These are phyloP conservation scores for Aegithalos caudatus DNA, from an alignment of 2,113 vertebrate genomes.

Conservation along the genomic window DNA sequence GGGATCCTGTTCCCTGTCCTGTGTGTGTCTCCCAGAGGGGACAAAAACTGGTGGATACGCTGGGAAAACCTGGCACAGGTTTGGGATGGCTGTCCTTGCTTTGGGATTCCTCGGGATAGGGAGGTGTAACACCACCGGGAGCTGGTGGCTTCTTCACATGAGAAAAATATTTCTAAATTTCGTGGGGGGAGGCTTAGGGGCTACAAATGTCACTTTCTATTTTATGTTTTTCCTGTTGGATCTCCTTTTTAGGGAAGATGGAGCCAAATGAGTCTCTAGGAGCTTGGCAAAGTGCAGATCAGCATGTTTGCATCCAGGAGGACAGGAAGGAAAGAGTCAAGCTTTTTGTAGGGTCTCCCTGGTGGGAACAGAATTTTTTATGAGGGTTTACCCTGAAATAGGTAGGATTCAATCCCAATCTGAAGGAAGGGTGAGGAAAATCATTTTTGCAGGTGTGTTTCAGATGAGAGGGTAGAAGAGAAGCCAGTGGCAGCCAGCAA, in stretches of 20 bases:
- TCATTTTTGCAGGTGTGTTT: not conserved
- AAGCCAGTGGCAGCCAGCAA: not conserved
- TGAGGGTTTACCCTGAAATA: not conserved
- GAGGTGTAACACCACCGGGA: fast-evolving
- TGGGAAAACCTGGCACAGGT: not conserved
- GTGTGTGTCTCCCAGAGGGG: not conserved
- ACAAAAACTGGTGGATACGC: fast-evolving
- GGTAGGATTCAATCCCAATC: not conserved
- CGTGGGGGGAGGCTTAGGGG: not conserved
- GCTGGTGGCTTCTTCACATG: not conserved
- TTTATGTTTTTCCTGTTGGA: not conserved
- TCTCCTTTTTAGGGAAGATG: not conserved
- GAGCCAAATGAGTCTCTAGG: not conserved
- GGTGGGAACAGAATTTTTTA: not conserved
- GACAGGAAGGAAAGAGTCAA: not conserved
- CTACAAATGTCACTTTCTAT: not conserved
- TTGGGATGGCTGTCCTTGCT: not conserved
- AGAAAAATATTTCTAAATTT: fast-evolving
- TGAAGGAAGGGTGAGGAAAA: not conserved
- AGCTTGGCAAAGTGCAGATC: not conserved
- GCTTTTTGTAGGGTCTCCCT: not conserved
- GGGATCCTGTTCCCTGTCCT: not conserved
- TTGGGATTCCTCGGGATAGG: not conserved
- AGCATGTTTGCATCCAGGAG: not conserved
- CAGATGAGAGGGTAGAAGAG: not conserved